A percentile compares a stretch with the other conserved stretches of the same genome.
Evolutionary conservation across 2,888 invertebrate species (phyloP).

Genomic region (Mythimna loreyi): DNA sequence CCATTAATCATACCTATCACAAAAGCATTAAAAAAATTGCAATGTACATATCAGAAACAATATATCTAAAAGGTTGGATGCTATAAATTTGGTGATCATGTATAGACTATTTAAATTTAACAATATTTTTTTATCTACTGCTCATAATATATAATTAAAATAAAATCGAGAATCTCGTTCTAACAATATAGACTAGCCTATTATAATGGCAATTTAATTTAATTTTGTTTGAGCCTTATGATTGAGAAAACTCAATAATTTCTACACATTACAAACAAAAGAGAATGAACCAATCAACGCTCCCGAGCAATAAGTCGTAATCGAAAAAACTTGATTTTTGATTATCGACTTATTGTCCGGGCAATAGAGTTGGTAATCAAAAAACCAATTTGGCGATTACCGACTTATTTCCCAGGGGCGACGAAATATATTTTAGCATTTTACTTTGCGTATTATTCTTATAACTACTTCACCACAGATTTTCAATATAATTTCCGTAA

Average conservation of each 20-base stretch:
- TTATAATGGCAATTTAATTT: not conserved
- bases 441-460: not conserved
- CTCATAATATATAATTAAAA: too few species aligned
- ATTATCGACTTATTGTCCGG: too few species aligned
- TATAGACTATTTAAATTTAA: not conserved
- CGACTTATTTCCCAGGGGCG: too few species aligned
- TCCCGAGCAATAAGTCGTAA: too few species aligned
- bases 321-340: too few species aligned
- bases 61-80: not conserved
- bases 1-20: too few species aligned
- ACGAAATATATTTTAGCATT: too few species aligned
- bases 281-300: not conserved
- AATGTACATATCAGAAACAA: not conserved
- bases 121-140: not conserved
- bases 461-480: slow-evolving; percentile 21
- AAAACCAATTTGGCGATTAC: too few species aligned
- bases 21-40: not conserved
- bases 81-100: too few species aligned
- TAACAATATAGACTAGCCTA: not conserved
- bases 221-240: slow-evolving; percentile 10
- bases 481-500: slow-evolving; percentile 48
- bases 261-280: not conserved
- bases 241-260: not conserved
- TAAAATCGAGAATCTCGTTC: not conserved
- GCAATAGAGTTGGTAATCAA: too few species aligned